These are phyloP conservation scores for Anhinga anhinga DNA, from an alignment of 2,113 vertebrate species.

Conservation along the genomic window DNA sequence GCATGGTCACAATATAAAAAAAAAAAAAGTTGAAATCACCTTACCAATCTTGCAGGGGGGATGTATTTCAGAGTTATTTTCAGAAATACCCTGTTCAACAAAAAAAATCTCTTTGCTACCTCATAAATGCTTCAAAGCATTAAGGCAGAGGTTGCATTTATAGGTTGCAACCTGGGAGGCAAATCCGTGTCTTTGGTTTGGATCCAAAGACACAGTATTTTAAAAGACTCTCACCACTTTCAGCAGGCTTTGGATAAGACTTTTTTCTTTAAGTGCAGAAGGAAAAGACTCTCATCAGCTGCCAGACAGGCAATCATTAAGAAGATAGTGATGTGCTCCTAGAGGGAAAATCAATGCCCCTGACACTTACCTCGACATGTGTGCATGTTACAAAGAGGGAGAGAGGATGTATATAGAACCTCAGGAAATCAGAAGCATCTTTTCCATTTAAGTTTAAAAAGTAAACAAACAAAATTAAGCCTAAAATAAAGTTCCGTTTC, in stretches of 20 bases:
- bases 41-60: not conserved
- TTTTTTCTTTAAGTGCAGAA: not conserved
- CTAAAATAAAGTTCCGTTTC: not conserved
- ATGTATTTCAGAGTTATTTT: not conserved
- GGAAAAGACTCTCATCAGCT: slow-evolving; percentile 5
- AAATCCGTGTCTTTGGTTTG: not conserved
- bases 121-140: not conserved
- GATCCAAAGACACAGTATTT: not conserved
- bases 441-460: not conserved
- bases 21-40: not conserved
- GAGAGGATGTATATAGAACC: not conserved
- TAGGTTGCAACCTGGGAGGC: not conserved
- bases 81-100: not conserved
- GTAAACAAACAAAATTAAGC: not conserved
- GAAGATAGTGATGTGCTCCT: slow-evolving; percentile 7
- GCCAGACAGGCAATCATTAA: slow-evolving; percentile 3
- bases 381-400: not conserved
- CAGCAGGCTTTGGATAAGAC: not conserved
- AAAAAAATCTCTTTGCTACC: not conserved
- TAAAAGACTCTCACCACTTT: not conserved
- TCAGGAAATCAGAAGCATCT: not conserved
- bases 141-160: not conserved
- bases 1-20: not conserved
- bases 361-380: not conserved
- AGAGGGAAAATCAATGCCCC: slow-evolving; percentile 13